phyloP scores from a whole-genome alignment of 2,113 vertebrate species.

The Copsychus sechellarum region DNA sequence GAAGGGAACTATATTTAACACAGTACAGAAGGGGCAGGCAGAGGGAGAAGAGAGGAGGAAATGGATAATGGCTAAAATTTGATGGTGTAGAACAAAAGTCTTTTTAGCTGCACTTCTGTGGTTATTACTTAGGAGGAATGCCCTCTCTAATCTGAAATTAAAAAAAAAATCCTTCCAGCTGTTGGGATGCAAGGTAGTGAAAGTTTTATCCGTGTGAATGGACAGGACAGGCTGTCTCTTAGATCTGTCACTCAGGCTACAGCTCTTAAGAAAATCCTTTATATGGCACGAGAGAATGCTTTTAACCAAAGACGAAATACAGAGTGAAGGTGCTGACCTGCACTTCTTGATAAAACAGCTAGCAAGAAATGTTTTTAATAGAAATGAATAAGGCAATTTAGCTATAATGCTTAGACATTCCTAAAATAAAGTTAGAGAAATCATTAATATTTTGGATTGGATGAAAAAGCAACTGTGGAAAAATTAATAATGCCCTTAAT shows the following conservation, averaged over 20 bases:
- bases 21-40: not conserved
- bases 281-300: not conserved
- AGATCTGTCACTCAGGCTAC: constrained; percentile 2
- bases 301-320: not conserved
- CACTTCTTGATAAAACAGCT: not conserved
- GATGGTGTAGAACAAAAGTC: not conserved
- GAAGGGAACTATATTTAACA: not conserved
- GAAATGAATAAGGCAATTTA: not conserved
- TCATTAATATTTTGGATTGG: not conserved
- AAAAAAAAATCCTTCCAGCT: not conserved
- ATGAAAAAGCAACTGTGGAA: not conserved
- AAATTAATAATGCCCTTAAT: not conserved
- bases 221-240: not conserved
- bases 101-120: not conserved
- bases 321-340: not conserved
- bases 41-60: not conserved
- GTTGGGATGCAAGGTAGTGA: not conserved
- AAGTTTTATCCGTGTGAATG: not conserved
- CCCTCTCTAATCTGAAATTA: not conserved
- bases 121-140: not conserved
- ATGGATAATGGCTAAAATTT: not conserved
- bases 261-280: constrained; percentile 9
- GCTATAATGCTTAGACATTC: not conserved
- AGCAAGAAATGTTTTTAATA: not conserved
- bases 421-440: not conserved